Percentiles rank a stretch among this genome's conserved stretches.
phyloP scores from a whole-genome alignment of 2,888 invertebrate genomes.

The Patella caerulea region DNA sequence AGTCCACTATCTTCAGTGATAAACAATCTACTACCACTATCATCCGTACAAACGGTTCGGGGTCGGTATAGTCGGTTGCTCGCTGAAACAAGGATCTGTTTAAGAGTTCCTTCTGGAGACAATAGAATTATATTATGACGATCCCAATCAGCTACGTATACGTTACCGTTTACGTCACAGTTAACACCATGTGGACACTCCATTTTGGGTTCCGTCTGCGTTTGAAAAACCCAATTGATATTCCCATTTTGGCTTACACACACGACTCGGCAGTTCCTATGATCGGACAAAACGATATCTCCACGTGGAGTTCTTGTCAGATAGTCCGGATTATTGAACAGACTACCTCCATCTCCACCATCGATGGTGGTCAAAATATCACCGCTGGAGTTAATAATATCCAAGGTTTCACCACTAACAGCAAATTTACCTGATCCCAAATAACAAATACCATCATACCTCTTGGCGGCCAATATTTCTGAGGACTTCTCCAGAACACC shows the following conservation, averaged over 20 bases:
- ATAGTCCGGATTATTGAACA: neutral
- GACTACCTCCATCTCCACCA: neutral
- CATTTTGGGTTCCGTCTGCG: neutral
- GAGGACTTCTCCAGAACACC: neutral
- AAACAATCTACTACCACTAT: neutral
- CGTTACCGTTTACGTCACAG: neutral
- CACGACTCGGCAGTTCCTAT: neutral
- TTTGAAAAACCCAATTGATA: neutral
- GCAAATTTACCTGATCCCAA: slow-evolving; percentile 3
- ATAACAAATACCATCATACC: slow-evolving; percentile 1
- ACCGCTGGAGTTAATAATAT: neutral
- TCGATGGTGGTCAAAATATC: neutral
- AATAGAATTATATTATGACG: neutral
- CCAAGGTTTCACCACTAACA: neutral
- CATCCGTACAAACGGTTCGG: neutral
- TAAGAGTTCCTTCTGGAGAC: neutral
- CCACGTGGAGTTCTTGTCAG: neutral
- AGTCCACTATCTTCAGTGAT: neutral
- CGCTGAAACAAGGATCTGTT: neutral
- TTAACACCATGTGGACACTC: neutral
- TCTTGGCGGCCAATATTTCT: neutral
- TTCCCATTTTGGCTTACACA: neutral
- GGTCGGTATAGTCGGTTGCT: neutral
- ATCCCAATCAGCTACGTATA: neutral
- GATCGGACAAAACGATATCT: neutral